These are phyloP conservation scores for Cataglyphis cursor DNA, from an alignment of 2,888 invertebrate species.

Conservation along the genomic window DNA sequence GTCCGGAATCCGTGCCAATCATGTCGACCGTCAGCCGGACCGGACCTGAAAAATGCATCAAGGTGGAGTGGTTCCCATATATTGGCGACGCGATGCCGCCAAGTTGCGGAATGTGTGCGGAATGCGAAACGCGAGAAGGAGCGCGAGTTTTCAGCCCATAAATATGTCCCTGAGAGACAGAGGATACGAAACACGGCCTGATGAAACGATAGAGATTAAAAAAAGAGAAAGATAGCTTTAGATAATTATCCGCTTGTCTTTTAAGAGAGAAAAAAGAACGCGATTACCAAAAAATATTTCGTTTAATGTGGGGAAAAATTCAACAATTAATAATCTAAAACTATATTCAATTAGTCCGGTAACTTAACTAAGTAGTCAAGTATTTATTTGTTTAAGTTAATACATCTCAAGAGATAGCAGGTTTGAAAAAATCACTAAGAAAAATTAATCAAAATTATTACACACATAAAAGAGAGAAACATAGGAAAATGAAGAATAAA, in stretches of 20 bases:
- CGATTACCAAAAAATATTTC: not conserved
- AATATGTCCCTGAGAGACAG: slow-evolving; percentile 66
- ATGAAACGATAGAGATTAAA: not conserved
- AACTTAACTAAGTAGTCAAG: not conserved
- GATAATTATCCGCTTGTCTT: not conserved
- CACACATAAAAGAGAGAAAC: not conserved
- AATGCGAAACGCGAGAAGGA: slow-evolving; percentile 37
- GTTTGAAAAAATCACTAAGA: not conserved
- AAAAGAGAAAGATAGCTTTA: not conserved
- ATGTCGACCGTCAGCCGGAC: slow-evolving; percentile 69
- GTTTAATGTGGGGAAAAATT: not conserved
- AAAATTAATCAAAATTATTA: not conserved
- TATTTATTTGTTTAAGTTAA: not conserved
- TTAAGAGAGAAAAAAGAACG: not conserved
- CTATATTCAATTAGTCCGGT: not conserved
- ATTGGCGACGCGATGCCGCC: slow-evolving; percentile 24
- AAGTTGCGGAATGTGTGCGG: slow-evolving; percentile 22
- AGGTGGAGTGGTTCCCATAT: slow-evolving; percentile 75
- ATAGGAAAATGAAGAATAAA: not conserved
- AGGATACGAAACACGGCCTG: not conserved
- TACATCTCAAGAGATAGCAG: not conserved
- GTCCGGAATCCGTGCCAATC: slow-evolving; percentile 44
- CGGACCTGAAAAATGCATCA: slow-evolving; percentile 80
- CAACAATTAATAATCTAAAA: not conserved
- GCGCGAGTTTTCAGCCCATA: slow-evolving; percentile 8